Evolutionary conservation across 2,113 vertebrate genomes (phyloP).

Genomic region (Platycercus adscitus): DNA sequence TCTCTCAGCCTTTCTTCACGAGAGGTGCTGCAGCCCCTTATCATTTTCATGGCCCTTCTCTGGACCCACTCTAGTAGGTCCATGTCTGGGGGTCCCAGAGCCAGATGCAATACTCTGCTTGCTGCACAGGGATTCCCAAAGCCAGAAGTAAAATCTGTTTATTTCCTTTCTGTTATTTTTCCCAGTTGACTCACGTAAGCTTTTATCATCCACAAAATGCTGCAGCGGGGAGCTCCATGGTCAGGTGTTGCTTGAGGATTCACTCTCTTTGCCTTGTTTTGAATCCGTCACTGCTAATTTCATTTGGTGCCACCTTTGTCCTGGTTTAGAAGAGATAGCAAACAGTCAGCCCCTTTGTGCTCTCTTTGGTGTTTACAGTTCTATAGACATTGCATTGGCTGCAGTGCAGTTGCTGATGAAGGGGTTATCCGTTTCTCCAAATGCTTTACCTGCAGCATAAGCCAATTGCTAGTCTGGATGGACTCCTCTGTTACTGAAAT

Average conservation of each 20-base stretch:
- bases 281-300: not conserved
- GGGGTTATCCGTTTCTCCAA: not conserved
- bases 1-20: not conserved
- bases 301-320: not conserved
- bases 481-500: not conserved
- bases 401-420: not conserved
- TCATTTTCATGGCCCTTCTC: not conserved
- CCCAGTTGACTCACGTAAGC: not conserved
- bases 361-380: not conserved
- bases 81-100: not conserved
- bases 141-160: not conserved
- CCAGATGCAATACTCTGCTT: not conserved
- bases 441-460: not conserved
- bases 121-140: not conserved
- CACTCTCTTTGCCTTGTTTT: not conserved
- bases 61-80: not conserved
- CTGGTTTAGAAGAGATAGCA: not conserved
- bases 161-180: not conserved
- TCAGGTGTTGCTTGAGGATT: not conserved
- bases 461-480: not conserved
- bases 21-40: not conserved
- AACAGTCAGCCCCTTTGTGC: not conserved
- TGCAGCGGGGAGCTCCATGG: not conserved
- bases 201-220: not conserved
- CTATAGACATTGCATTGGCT: not conserved